Conservation (phyloP, 2,113 vertebrate species). For the Passer montanus region DNA sequence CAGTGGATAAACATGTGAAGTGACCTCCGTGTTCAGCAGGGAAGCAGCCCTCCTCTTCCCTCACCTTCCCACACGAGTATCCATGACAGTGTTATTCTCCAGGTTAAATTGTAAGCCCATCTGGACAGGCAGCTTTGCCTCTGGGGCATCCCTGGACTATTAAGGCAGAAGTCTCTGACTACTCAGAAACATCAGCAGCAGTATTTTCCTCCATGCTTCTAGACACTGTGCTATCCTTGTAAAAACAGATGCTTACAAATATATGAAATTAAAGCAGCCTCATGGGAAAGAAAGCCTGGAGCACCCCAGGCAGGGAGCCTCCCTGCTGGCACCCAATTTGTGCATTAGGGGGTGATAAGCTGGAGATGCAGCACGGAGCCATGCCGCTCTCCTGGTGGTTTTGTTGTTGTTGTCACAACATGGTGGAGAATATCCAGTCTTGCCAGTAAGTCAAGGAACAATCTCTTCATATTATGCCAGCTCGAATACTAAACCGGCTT, state of each 20-base stretch:
- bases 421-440: constrained; percentile 61
- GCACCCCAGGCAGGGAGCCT: background rate
- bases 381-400: constrained; percentile 10
- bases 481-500: constrained; percentile 71
- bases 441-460: constrained; percentile 70
- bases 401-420: constrained; percentile 28
- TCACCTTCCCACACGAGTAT: background rate
- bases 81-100: background rate
- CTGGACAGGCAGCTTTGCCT: background rate
- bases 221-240: background rate
- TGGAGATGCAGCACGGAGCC: background rate
- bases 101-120: background rate
- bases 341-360: constrained; percentile 57
- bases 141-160: background rate
- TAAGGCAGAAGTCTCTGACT: background rate
- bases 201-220: background rate
- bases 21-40: background rate
- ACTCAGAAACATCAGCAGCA: background rate
- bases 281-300: background rate
- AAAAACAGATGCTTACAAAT: background rate
- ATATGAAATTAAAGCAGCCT: constrained; percentile 12
- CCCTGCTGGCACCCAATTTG: constrained; percentile 45
- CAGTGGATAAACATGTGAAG: background rate
- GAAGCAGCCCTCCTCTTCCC: background rate
- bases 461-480: constrained; percentile 72